Evolutionary conservation across 2,888 invertebrate species (phyloP).

Genomic region (Auanema freiburgensis): DNA sequence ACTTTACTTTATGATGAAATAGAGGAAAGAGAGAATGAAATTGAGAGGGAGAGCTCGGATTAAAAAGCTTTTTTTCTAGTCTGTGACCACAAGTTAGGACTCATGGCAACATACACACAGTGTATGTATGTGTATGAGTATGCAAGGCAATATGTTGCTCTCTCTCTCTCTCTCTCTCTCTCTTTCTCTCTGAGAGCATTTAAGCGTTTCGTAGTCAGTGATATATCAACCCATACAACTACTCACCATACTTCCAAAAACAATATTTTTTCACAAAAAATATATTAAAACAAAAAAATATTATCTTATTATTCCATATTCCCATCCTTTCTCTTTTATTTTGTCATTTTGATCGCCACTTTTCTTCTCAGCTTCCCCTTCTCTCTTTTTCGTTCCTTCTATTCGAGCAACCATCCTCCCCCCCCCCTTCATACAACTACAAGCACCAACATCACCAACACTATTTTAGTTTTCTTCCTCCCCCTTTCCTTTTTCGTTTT

Average conservation of each 20-base stretch:
- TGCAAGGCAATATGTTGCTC: too few species aligned
- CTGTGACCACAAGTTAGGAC: conserved; percentile 10
- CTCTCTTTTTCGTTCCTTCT: conserved; percentile 14
- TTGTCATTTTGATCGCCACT: conserved; percentile 28
- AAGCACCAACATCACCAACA: conserved; percentile 1
- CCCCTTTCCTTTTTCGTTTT: conserved; percentile 3
- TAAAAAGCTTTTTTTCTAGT: too few species aligned
- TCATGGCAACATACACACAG: too few species aligned
- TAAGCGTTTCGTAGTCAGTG: too few species aligned
- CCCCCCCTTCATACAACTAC: conserved; percentile 6
- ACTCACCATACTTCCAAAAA: not conserved
- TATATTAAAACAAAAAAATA: conserved; percentile 1
- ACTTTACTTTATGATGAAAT: not conserved
- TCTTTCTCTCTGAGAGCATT: conserved; percentile 3
- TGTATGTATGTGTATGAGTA: too few species aligned
- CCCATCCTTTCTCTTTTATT: conserved; percentile 5
- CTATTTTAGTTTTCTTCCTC: conserved; percentile 7
- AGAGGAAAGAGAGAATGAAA: conserved; percentile 5
- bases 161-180: too few species aligned
- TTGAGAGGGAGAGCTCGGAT: conserved; percentile 17
- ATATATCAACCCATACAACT: too few species aligned
- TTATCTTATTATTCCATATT: not conserved
- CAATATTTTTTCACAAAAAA: conserved; percentile 3
- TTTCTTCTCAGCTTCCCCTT: conserved; percentile 9
- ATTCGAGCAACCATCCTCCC: conserved; percentile 17